Evolutionary conservation across 2,888 invertebrate species (phyloP).

Genomic region (Cephus pygmeus): DNA sequence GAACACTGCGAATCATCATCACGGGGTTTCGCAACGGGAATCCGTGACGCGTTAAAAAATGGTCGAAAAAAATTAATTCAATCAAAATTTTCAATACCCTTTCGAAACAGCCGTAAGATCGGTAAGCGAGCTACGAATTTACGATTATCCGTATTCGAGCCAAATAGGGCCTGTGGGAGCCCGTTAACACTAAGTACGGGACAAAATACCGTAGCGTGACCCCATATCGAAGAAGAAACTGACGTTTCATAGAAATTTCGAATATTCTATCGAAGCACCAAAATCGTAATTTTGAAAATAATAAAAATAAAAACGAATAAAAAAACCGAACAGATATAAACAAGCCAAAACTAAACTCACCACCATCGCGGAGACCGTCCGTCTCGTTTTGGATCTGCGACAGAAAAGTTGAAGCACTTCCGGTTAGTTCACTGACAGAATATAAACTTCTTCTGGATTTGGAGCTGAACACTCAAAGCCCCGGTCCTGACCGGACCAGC

Average conservation of each 20-base stretch:
- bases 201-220: constrained; percentile 1
- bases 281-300: constrained; percentile 40
- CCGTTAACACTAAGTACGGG: neutral
- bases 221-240: neutral
- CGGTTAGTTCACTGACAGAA: constrained; percentile 37
- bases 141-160: neutral
- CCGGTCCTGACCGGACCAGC: constrained; percentile 42
- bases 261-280: constrained; percentile 65
- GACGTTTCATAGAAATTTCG: constrained; percentile 45
- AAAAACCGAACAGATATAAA: constrained; percentile 22
- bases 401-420: constrained; percentile 49
- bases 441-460: constrained; percentile 7
- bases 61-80: neutral
- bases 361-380: constrained; percentile 16
- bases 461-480: constrained; percentile 5
- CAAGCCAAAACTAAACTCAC: constrained; percentile 61
- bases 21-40: neutral
- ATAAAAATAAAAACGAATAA: constrained; percentile 1
- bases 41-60: neutral
- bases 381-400: constrained; percentile 45
- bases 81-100: neutral
- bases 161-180: neutral
- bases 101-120: neutral
- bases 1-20: neutral
- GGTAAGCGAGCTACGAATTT: neutral